Percentiles rank a stretch among this genome's conserved stretches.
Conservation (phyloP, 2,113 vertebrate genomes). For the Varanus komodoensis region DNA sequence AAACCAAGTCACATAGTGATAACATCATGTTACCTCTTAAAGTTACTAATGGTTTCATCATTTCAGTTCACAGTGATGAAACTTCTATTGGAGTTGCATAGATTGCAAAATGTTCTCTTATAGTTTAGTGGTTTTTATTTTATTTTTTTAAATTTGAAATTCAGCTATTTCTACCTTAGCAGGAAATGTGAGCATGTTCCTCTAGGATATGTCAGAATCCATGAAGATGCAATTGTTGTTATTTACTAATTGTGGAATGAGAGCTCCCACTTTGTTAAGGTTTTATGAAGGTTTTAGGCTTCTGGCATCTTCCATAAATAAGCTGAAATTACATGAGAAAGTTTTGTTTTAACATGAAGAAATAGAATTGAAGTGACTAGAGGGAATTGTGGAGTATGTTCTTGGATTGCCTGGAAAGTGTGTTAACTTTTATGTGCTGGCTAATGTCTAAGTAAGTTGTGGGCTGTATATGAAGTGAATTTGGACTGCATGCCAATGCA, state of each 20-base stretch:
- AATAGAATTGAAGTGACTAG: constrained; percentile 44
- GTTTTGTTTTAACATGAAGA: constrained; percentile 33
- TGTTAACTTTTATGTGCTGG: constrained; percentile 36
- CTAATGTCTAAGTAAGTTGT: constrained; percentile 18
- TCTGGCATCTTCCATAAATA: background rate
- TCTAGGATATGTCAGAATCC: background rate
- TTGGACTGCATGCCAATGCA: background rate
- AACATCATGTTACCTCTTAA: background rate
- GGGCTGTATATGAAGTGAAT: background rate
- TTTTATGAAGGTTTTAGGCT: background rate
- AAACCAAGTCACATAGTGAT: background rate
- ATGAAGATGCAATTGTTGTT: background rate
- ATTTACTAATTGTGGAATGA: background rate
- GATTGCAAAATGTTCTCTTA: constrained; percentile 11
- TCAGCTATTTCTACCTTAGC: constrained; percentile 14
- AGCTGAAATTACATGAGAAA: background rate
- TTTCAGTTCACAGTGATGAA: background rate
- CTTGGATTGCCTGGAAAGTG: constrained; percentile 20
- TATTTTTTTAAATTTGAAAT: background rate
- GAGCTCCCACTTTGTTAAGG: background rate
- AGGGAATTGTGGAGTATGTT: constrained; percentile 34
- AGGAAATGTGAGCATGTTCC: constrained; percentile 30
- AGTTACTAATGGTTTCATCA: constrained; percentile 11
- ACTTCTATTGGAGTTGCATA: background rate
- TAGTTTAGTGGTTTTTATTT: constrained; percentile 4